Percentiles rank a stretch among this genome's conserved stretches.
Conservation (phyloP, 2,797 vertebrate species). For the Ptychadena robeensis region DNA sequence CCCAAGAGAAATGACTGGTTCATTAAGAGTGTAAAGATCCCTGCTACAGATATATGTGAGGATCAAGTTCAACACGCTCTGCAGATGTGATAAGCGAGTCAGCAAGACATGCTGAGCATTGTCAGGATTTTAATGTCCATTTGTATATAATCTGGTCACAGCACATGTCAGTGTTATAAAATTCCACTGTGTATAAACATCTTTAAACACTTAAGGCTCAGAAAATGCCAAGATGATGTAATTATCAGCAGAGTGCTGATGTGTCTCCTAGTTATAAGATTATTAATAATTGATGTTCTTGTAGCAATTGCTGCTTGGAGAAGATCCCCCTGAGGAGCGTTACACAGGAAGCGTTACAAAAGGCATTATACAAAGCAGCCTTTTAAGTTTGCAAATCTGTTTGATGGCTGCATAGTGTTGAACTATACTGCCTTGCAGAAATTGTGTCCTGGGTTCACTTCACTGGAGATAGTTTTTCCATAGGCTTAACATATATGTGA, state of each 20-base stretch:
- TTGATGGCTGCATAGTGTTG: not conserved
- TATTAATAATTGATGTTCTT: constrained; percentile 7
- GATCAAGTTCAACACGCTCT: too few species aligned
- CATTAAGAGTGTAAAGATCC: too few species aligned
- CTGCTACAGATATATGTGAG: too few species aligned
- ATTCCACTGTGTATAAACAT: not conserved
- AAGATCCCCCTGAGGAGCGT: not conserved
- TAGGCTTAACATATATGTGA: too few species aligned
- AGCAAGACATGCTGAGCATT: not conserved
- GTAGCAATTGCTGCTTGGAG: not conserved
- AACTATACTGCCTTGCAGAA: not conserved
- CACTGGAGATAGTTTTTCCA: too few species aligned
- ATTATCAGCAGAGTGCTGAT: not conserved
- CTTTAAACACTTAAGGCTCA: not conserved
- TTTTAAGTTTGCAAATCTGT: not conserved
- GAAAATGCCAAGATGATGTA: not conserved
- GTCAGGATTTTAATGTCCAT: not conserved
- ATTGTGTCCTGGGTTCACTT: not conserved
- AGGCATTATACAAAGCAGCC: not conserved
- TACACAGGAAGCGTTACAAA: not conserved
- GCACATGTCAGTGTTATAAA: not conserved
- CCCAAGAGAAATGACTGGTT: too few species aligned
- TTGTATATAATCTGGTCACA: not conserved
- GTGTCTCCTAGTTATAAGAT: not conserved
- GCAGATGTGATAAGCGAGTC: not conserved